These are phyloP conservation scores for Tiaroga cobitis DNA, from an alignment of 2,797 vertebrate genomes.

Conservation along the genomic window DNA sequence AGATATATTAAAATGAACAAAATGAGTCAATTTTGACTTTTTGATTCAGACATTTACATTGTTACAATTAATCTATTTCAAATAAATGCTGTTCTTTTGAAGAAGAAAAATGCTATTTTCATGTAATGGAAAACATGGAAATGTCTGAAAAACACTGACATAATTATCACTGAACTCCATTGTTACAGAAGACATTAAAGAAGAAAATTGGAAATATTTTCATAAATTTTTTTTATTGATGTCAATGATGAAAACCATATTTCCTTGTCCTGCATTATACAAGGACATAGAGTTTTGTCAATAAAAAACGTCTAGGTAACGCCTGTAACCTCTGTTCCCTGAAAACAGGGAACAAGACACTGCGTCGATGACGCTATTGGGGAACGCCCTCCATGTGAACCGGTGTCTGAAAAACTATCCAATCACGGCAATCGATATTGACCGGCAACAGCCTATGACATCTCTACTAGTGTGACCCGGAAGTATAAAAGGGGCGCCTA, in stretches of 20 bases:
- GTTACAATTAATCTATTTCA: neutral
- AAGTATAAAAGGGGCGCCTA: too few relatives aligned
- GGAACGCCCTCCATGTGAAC: too few relatives aligned
- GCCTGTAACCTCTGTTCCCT: too few relatives aligned
- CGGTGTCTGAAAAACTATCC: too few relatives aligned
- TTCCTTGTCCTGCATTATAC: neutral
- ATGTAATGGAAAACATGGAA: neutral
- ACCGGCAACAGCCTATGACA: too few relatives aligned
- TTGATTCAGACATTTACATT: neutral
- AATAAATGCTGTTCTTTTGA: neutral
- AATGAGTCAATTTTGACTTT: neutral
- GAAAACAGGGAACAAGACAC: too few relatives aligned
- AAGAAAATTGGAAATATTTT: neutral
- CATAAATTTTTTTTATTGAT: neutral
- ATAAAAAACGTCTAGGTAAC: neutral
- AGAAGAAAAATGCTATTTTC: neutral
- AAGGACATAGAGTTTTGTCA: neutral
- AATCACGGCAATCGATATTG: too few relatives aligned
- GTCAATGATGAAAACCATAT: neutral
- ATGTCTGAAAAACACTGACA: too few relatives aligned
- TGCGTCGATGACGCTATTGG: too few relatives aligned
- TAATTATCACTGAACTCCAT: neutral
- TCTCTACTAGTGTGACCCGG: too few relatives aligned
- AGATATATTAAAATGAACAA: neutral
- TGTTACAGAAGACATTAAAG: neutral